Evolutionary conservation across 2,888 invertebrate species (phyloP), one percentile per base, ranked within the genome.

Genomic region (Dendrolimus pini): DNA sequence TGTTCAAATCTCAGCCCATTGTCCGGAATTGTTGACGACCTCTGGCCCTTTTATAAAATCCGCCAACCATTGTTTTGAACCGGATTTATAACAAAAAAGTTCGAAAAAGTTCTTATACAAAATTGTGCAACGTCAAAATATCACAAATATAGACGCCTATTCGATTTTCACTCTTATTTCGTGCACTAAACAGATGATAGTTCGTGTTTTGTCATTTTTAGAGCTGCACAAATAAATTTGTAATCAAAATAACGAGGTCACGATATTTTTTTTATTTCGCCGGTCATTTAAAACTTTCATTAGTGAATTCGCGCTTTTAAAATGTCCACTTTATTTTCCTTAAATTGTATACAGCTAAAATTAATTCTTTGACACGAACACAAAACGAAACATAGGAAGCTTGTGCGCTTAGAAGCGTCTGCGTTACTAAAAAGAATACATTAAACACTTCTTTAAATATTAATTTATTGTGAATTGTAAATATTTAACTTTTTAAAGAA

Each of bases 201-300:
- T 47, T 47, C 9, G 9, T 47, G 9, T 47, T 47, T 47, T 2
- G 9, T 47, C 47, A 2, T 47, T 9, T 12, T 10, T 12, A 12
- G 12, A 61, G 61, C 65, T 59, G 74, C 72, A 75, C 74, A 70
- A 64, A 62, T 59, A 68, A 80, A 77, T 67, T 85, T 80, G 82
- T 75, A 69, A 71, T 80, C 75, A 76, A 77, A 80, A 82, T 85
- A 87, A 86, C 84, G 86, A 84, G 86, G 86, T 86, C 86, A 83
- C 68, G 72, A 70, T 68, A 30, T 30, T 77, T 82, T 85, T 82
- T 83, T 80, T 79, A 80, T 84, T 83, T 82, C 78, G 83, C 76
- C 78, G 80, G 83, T 83, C 82, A 83, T 87, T 88, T 87, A 82
- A 85, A 87, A 87, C 82, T 87, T 88, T 87, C 85, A 87, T 88